Conservation (phyloP, 2,113 vertebrate species). For the Oryzias melastigma region DNA sequence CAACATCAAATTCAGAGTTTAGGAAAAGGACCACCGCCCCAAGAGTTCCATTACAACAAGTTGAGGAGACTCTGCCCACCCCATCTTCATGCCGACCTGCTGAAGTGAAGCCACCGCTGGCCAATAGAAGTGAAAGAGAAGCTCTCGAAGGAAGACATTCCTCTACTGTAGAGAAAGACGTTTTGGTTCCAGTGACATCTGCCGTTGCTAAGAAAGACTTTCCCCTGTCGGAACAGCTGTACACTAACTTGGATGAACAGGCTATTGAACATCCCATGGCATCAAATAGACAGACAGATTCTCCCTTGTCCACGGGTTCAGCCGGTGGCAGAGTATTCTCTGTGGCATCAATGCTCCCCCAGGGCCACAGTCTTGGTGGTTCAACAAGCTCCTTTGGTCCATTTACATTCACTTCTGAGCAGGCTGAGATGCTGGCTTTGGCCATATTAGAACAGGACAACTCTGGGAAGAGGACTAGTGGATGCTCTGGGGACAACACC, state of each 20-base stretch:
- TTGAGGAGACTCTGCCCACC: constrained; percentile 29
- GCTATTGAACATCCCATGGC: constrained; percentile 74
- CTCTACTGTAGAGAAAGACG: constrained; percentile 42
- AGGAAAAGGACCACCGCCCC: constrained; percentile 47
- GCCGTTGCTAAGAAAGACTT: constrained; percentile 77
- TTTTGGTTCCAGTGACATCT: constrained; percentile 51
- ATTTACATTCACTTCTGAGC: constrained; percentile 89
- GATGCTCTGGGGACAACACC: constrained; percentile 59
- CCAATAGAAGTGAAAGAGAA: constrained; percentile 39
- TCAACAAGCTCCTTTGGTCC: constrained; percentile 80
- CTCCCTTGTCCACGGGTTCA: constrained; percentile 84
- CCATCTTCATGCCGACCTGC: constrained; percentile 41
- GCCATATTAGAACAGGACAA: constrained; percentile 94
- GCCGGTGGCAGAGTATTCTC: constrained; percentile 89
- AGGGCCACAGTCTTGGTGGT: constrained; percentile 76
- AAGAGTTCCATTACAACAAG: constrained; percentile 45
- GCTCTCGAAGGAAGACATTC: constrained; percentile 38
- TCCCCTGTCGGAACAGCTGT: constrained; percentile 78
- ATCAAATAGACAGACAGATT: constrained; percentile 84
- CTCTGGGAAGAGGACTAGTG: constrained; percentile 76
- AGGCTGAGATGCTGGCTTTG: constrained; percentile 92
- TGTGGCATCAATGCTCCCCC: constrained; percentile 94
- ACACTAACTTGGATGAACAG: constrained; percentile 83
- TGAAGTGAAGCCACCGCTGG: constrained; percentile 49
- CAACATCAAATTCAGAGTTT: constrained; percentile 51